Evolutionary conservation across 2,888 invertebrate species (phyloP).

Genomic region (Lithophane ornitopus): DNA sequence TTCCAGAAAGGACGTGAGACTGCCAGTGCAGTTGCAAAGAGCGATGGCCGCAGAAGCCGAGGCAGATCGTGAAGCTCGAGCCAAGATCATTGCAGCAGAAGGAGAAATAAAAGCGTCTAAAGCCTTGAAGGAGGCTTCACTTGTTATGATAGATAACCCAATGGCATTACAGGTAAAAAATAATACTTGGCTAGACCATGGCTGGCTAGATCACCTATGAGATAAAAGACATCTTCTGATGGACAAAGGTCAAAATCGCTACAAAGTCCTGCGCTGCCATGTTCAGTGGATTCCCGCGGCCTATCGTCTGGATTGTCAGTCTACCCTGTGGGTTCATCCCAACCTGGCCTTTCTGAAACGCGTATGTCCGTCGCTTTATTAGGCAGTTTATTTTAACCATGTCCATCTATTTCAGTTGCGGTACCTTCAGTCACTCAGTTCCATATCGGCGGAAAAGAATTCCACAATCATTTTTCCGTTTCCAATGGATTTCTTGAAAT

Average conservation of each 20-base stretch:
- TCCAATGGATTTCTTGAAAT: constrained; percentile 94
- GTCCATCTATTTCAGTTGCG: constrained; percentile 91
- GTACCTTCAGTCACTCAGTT: constrained; percentile 97
- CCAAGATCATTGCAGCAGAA: constrained; percentile 93
- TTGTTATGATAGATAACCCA: constrained; percentile 96
- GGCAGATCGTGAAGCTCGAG: constrained; percentile 92
- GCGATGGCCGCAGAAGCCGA: constrained; percentile 94
- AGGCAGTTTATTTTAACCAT: neutral
- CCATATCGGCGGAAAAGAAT: constrained; percentile 98
- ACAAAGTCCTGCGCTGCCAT: neutral
- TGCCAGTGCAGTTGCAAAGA: constrained; percentile 91
- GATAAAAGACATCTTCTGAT: neutral
- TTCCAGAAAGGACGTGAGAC: constrained; percentile 86
- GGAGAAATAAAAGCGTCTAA: constrained; percentile 96
- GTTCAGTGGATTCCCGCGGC: neutral
- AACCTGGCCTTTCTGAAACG: neutral
- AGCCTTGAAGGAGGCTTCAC: constrained; percentile 96
- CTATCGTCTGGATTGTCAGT: neutral
- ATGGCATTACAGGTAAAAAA: constrained; percentile 91
- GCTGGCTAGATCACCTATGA: neutral
- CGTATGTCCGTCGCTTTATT: neutral
- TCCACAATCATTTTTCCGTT: constrained; percentile 98
- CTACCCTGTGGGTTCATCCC: neutral
- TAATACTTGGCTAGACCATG: too few relatives aligned
- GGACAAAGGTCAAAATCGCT: neutral